These are phyloP conservation scores for Rhinatrema bivittatum DNA, from an alignment of 2,797 vertebrate species.

Conservation along the genomic window DNA sequence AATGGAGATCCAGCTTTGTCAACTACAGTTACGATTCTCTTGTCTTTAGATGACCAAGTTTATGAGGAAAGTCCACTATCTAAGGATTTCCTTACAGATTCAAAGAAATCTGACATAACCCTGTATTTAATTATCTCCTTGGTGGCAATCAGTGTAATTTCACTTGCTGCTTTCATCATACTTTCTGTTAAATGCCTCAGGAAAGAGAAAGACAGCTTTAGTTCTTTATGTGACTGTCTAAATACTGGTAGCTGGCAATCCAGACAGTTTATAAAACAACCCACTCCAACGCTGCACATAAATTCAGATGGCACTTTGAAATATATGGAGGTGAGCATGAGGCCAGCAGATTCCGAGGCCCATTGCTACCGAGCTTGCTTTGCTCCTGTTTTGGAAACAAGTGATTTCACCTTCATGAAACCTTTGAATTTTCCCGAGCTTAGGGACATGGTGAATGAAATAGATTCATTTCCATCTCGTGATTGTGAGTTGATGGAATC, in stretches of 20 bases:
- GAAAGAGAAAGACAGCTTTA: slow-evolving; percentile 25
- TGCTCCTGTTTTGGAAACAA: slow-evolving; percentile 77
- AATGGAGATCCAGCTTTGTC: slow-evolving; percentile 76
- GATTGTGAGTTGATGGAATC: slow-evolving; percentile 38
- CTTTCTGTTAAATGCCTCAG: slow-evolving; percentile 40
- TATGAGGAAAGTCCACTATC: not conserved
- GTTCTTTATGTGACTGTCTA: not conserved
- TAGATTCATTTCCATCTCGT: slow-evolving; percentile 33
- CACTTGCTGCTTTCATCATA: slow-evolving; percentile 73
- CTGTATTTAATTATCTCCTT: slow-evolving; percentile 40
- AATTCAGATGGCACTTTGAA: slow-evolving; percentile 90
- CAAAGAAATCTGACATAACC: not conserved
- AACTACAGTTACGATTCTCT: slow-evolving; percentile 31
- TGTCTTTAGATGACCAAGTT: not conserved
- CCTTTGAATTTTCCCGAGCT: slow-evolving; percentile 44
- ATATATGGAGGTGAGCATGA: slow-evolving; percentile 92
- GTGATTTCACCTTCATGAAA: slow-evolving; percentile 64
- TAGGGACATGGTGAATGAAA: slow-evolving; percentile 38
- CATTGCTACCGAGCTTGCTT: slow-evolving; percentile 84
- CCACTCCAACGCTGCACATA: slow-evolving; percentile 83
- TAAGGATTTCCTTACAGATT: not conserved
- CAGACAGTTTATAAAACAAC: slow-evolving; percentile 62
- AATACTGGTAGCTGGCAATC: not conserved
- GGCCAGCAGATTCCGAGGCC: slow-evolving; percentile 69
- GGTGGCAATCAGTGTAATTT: slow-evolving; percentile 74